Conservation (phyloP, 2,797 vertebrate genomes). For the Falco biarmicus region DNA sequence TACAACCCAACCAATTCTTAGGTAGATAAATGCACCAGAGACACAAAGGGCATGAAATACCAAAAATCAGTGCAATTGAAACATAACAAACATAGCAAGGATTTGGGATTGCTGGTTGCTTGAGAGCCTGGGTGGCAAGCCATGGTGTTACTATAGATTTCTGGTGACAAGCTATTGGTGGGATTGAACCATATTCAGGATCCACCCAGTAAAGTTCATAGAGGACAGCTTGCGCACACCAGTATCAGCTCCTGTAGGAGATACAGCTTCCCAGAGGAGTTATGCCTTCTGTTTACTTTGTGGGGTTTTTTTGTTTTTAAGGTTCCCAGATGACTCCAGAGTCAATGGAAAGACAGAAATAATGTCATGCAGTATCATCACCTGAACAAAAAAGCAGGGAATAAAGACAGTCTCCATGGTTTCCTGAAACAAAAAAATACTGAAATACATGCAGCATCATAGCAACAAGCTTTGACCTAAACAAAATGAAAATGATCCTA, state of each 20-base stretch:
- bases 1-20: neutral
- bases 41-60: accelerated
- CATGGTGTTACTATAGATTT: accelerated
- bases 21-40: accelerated
- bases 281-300: neutral
- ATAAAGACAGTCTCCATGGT: neutral
- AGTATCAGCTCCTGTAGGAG: neutral
- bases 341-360: neutral
- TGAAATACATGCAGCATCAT: neutral
- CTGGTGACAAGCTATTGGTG: accelerated
- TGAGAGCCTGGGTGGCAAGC: neutral
- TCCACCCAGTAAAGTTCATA: neutral
- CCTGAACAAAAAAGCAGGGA: neutral
- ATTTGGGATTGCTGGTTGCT: neutral
- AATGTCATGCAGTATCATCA: neutral
- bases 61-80: accelerated
- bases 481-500: neutral
- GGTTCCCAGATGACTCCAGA: neutral
- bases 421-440: neutral
- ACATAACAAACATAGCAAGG: accelerated
- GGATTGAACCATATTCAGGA: neutral
- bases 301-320: neutral
- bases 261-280: neutral
- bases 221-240: neutral
- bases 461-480: slow-evolving; percentile 7